Evolutionary conservation across 2,888 invertebrate species (phyloP), one percentile per base, ranked within the genome.

Genomic region (Maniola hyperantus): DNA sequence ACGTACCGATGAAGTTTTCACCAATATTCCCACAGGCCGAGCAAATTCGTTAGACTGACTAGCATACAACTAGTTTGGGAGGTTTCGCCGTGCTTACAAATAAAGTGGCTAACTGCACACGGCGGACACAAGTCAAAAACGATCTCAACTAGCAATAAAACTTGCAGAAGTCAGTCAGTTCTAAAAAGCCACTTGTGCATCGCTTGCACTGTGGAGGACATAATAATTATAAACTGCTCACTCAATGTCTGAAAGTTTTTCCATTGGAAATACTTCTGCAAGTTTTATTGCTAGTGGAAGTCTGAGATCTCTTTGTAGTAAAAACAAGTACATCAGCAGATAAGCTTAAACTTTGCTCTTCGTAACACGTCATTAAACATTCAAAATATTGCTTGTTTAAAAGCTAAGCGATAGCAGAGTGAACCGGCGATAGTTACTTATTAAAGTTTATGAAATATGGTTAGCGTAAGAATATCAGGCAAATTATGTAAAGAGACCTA

Each of bases 291-390:
- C 26, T 26, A 26, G 26, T 26, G 26, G 26, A 26, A 11, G 1
- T 33, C 51, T 36, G 20, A 61, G 50, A 36, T 50, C 50, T 13
- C 39, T 39, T 5, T n/a, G 20, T 10, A 26, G 36, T 26, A n/a
- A n/a, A n/a, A n/a, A n/a, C n/a, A 26, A 26, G 26, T 26, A 26
- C 26, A 1, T 26, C n/a, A n/a, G n/a, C n/a, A n/a, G n/a, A 54
- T 61, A 57, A 50, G 62, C 62, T 66, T 66, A 69, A 67, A 58
- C 67, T 67, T 69, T 65, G 53, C 61, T 62, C 67, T 62, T 62
- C 15, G 36, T 54, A 13, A 62, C 42, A 53, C 36, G 61, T 53
- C 60, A 46, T 61, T 15, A 48, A 59, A 11, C 53, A 59, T 59
- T 53, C 20, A 51, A 46, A 68, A 60, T 36, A 11, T 55, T 65